Conservation (phyloP, 2,113 vertebrate genomes). For the Gymnarchus niloticus region DNA sequence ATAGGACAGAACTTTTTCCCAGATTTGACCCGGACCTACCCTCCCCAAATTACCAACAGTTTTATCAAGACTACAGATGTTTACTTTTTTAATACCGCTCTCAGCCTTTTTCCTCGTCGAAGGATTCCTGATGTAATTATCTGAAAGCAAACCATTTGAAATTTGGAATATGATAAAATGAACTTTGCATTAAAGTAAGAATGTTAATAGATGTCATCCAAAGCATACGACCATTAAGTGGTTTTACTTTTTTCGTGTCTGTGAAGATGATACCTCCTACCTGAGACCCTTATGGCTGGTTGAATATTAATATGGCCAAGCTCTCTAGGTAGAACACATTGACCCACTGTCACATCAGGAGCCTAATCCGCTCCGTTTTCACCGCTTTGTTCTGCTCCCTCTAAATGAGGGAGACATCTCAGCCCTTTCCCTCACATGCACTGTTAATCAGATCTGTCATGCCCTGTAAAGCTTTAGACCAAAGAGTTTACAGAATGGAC, state of each 20-base stretch:
- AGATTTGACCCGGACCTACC: neutral
- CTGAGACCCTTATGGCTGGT: neutral
- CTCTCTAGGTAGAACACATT: neutral
- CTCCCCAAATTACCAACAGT: neutral
- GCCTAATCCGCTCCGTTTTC: neutral
- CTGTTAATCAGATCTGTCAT: neutral
- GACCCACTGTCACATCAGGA: neutral
- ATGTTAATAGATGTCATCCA: neutral
- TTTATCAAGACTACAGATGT: neutral
- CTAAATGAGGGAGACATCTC: neutral
- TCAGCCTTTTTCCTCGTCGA: neutral
- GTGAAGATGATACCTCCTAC: neutral
- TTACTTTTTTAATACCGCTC: neutral
- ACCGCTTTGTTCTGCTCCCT: neutral
- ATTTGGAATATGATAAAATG: neutral
- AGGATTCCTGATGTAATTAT: neutral
- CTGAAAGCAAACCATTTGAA: neutral
- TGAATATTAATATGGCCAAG: slow-evolving; percentile 11
- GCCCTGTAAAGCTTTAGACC: neutral
- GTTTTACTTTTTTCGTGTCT: neutral
- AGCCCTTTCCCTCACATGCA: neutral
- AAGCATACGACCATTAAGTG: neutral
- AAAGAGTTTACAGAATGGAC: neutral
- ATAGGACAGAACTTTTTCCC: neutral
- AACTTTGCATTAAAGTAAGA: slow-evolving; percentile 11